Percentiles rank a stretch among this genome's conserved stretches.
These are phyloP conservation scores for Zoanthus sansibaricus DNA, from an alignment of 92 coral and sea anemone genomes.

Conservation along the genomic window DNA sequence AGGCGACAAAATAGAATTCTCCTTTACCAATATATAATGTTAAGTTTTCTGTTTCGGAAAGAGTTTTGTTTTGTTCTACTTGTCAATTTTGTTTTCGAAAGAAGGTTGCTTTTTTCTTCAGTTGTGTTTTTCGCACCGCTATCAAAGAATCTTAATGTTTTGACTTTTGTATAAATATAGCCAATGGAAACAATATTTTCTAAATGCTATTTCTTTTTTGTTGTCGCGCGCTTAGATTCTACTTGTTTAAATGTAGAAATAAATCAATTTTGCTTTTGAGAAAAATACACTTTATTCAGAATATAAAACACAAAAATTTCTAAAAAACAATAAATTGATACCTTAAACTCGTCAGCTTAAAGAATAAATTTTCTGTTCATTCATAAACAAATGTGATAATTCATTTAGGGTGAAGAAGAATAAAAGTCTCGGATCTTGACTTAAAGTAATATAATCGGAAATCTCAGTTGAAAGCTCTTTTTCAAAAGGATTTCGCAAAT, in stretches of 20 bases:
- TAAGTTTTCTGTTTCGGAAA: neutral
- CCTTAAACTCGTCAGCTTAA: slow-evolving; percentile 11
- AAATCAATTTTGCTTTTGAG: neutral
- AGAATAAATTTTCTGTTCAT: neutral
- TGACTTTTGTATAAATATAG: slow-evolving; percentile 16
- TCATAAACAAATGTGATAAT: slow-evolving; percentile 28
- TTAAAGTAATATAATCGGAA: neutral
- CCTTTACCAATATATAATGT: neutral
- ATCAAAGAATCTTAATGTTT: slow-evolving; percentile 11
- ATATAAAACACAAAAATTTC: slow-evolving; percentile 18
- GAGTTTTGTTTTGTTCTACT: neutral
- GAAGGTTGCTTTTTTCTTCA: neutral
- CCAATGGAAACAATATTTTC: slow-evolving; percentile 16
- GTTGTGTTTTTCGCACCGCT: neutral
- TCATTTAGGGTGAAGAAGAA: slow-evolving; percentile 3
- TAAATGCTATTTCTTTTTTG: slow-evolving; percentile 4
- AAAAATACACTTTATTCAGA: slow-evolving; percentile 43
- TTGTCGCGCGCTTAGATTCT: neutral
- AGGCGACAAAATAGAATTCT: slow-evolving; percentile 1
- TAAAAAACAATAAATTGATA: slow-evolving; percentile 11
- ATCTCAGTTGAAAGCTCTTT: slow-evolving; percentile 14
- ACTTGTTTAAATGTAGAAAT: slow-evolving; percentile 13
- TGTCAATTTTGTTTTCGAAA: neutral
- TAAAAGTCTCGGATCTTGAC: neutral
- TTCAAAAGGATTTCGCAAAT: slow-evolving; percentile 25